Base-by-base conservation (phyloP, 37 sponge, comb jelly and placozoan genomes). In the Aplysina aerophoba region DNA sequence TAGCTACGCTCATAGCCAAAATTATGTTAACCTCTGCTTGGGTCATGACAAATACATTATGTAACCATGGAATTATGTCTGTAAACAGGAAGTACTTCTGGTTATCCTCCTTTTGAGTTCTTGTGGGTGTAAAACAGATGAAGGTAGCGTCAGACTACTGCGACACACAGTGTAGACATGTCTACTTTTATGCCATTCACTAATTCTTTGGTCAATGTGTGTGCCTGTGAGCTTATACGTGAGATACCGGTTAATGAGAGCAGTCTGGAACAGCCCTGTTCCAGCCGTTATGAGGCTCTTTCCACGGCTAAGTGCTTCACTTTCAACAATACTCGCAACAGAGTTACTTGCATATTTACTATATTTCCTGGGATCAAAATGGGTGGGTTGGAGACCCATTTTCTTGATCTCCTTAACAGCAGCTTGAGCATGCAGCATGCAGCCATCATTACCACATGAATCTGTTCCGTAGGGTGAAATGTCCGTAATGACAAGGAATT, bases 401-500 rank as follows among this genome's bases (percentile, higher is more conserved):
- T 11, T 31, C 20, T 73, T 31, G 8, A 65, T 25, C 66, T 65
- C 30, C 22, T 65, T 25, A 16, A 65, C 30, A 16, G 27, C 13
- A 65, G 27, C 22, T 11, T 25, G 6, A 16, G 66, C 22, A 65
- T 11, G 66, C 27, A 12, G 30, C 27, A 30, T 65, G 22, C 66
- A 65, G 66, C 27, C 13, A 16, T 25, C 30, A 65, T 11, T 65
- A 11, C 37, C 30, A 73, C 74, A 73, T 12, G 74, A 73, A 19
- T 73, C 74, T 34, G 74, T 73, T 73, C 74, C 74, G 37, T 33
- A 73, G 30, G 74, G 74, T 31, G 74, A 73, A 38, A 73, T 73
- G 30, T 73, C 74, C 21, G 74, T 73, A 20, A 30, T 73, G 21
- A 73, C 40, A 8, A 73, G 74, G 12, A 73, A 13, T 31, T 15